phyloP scores from a whole-genome alignment of 2,113 vertebrate genomes.

The Semicossyphus pulcher region DNA sequence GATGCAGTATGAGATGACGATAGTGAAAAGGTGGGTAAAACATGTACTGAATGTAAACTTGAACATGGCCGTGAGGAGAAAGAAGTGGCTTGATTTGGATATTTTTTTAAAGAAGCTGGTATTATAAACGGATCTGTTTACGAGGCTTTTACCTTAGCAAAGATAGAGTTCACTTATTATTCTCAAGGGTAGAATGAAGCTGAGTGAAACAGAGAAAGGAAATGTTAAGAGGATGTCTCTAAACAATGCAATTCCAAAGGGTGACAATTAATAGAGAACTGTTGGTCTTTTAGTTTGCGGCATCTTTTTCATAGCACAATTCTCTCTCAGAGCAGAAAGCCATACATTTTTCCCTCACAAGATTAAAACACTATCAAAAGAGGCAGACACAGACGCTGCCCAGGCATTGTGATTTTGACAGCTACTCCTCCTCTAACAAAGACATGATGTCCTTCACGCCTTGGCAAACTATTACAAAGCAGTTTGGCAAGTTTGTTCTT shows the following conservation, averaged over 20 bases:
- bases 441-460: conserved; percentile 61
- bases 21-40: conserved; percentile 43
- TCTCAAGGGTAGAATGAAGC: neutral
- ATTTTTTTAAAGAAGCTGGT: neutral
- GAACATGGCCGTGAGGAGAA: conserved; percentile 8
- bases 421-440: conserved; percentile 65
- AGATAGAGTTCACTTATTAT: neutral
- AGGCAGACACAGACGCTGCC: neutral
- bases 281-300: conserved; percentile 8
- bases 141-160: neutral
- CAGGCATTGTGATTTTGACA: conserved; percentile 67
- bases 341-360: conserved; percentile 9
- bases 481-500: conserved; percentile 62
- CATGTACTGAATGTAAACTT: conserved; percentile 30
- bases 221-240: neutral
- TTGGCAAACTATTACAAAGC: conserved; percentile 68
- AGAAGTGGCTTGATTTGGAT: neutral
- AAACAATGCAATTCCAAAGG: neutral
- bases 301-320: conserved; percentile 12
- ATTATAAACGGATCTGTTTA: conserved; percentile 2
- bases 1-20: conserved; percentile 74
- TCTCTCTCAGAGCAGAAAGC: conserved; percentile 27
- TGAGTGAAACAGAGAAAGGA: neutral
- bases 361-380: conserved; percentile 21
- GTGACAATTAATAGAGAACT: neutral